A percentile compares a stretch with the other conserved stretches of the same genome.
These are phyloP conservation scores for Psilopsiagon aurifrons DNA, from an alignment of 2,113 vertebrate species.

Conservation along the genomic window DNA sequence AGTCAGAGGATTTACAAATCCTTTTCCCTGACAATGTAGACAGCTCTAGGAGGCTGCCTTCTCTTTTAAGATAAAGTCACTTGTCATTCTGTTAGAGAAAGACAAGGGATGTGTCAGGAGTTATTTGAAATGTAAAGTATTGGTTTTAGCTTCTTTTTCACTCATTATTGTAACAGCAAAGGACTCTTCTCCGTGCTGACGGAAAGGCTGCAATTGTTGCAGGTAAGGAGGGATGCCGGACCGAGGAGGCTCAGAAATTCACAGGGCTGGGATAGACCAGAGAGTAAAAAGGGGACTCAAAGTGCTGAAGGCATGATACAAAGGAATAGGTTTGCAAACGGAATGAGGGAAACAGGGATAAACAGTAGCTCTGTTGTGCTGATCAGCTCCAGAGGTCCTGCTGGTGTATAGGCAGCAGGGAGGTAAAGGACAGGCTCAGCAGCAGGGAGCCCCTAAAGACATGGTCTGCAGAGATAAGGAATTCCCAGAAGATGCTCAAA, in stretches of 20 bases:
- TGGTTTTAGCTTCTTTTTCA: constrained; percentile 56
- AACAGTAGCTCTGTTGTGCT: neutral
- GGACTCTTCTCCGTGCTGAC: neutral
- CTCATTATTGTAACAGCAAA: constrained; percentile 58
- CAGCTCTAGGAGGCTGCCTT: constrained; percentile 47
- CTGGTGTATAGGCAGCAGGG: fast-evolving
- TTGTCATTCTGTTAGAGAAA: constrained; percentile 50
- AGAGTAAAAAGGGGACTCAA: neutral
- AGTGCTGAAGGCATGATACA: neutral
- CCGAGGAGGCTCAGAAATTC: neutral
- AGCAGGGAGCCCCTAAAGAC: neutral
- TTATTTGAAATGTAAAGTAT: constrained; percentile 70
- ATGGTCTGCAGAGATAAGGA: neutral
- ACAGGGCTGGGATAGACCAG: fast-evolving
- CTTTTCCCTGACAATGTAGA: constrained; percentile 54
- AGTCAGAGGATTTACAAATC: constrained; percentile 70
- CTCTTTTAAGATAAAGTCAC: constrained; percentile 63
- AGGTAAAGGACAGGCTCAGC: neutral
- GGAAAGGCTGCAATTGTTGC: neutral
- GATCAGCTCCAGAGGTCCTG: neutral
- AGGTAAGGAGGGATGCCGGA: neutral
- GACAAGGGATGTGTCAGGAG: constrained; percentile 46
- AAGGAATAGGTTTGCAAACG: neutral
- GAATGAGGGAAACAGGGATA: neutral
- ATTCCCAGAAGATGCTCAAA: neutral